Percentiles rank a stretch among this genome's conserved stretches.
Conservation (phyloP, 2,113 vertebrate genomes). For the Callionymus lyra region DNA sequence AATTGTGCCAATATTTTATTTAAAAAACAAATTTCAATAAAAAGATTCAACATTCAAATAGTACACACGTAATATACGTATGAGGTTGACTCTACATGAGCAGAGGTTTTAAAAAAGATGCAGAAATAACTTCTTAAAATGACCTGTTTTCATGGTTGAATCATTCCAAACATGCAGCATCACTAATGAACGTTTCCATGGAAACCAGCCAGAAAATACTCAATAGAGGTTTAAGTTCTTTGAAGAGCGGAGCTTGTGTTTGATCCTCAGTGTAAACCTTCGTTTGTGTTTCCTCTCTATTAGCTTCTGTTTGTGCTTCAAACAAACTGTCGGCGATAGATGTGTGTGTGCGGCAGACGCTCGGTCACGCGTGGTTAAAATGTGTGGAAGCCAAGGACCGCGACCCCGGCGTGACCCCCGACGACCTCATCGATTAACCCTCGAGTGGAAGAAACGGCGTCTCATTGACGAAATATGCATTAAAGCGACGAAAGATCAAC, state of each 20-base stretch:
- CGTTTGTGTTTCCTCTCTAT: slow-evolving; percentile 28
- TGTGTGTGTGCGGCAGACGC: slow-evolving; percentile 31
- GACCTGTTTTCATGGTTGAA: no score
- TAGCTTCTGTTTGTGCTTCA: neutral
- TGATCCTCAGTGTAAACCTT: slow-evolving; percentile 36
- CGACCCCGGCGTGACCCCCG: slow-evolving; percentile 31
- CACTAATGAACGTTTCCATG: slow-evolving; percentile 26
- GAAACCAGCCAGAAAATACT: slow-evolving; percentile 26
- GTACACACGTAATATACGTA: no score
- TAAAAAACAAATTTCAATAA: no score
- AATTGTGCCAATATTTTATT: no score
- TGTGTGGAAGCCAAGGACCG: slow-evolving; percentile 29
- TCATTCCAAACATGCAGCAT: no score
- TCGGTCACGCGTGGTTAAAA: slow-evolving; percentile 43
- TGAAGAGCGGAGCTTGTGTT: slow-evolving; percentile 28
- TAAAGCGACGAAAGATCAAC: no score
- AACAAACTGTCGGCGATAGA: slow-evolving; percentile 28
- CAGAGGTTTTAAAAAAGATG: no score
- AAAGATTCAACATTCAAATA: no score
- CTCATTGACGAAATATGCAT: slow-evolving; percentile 5
- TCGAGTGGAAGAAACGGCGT: slow-evolving; percentile 18
- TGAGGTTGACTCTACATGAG: no score
- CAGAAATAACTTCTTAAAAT: no score
- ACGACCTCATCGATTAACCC: slow-evolving; percentile 55
- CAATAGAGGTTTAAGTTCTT: slow-evolving; percentile 19